phyloP scores from a whole-genome alignment of 2,797 vertebrate species.

The Cryptoprocta ferox region DNA sequence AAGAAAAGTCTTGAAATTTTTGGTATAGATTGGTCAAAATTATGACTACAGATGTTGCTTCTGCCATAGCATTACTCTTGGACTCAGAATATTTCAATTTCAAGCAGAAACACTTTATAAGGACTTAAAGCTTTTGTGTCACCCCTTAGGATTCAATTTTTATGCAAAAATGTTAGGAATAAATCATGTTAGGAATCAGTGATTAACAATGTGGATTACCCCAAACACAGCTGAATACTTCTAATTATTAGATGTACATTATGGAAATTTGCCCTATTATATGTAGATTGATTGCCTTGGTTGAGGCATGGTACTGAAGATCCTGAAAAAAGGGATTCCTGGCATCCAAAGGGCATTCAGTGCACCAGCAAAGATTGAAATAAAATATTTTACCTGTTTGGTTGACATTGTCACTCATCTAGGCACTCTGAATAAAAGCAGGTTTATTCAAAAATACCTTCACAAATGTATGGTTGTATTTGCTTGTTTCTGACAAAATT shows the following conservation, averaged over 20 bases:
- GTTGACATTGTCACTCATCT: conserved; percentile 26
- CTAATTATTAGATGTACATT: conserved; percentile 14
- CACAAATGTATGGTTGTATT: conserved; percentile 21
- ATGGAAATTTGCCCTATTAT: background rate
- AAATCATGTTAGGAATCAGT: background rate
- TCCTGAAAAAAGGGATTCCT: background rate
- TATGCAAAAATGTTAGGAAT: conserved; percentile 34
- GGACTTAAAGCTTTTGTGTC: background rate
- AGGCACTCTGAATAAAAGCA: conserved; percentile 41
- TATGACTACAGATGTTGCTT: conserved; percentile 10
- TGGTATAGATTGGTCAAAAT: conserved; percentile 36
- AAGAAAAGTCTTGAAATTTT: conserved; percentile 30
- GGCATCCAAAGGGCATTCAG: conserved; percentile 27
- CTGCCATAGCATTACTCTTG: background rate
- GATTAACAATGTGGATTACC: conserved; percentile 34
- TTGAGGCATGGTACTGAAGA: conserved; percentile 9
- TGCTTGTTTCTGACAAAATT: conserved; percentile 31
- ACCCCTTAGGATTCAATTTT: conserved; percentile 11
- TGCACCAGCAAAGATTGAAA: background rate
- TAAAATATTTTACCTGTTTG: conserved; percentile 47
- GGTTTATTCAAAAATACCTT: conserved; percentile 38
- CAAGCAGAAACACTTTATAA: conserved; percentile 27
- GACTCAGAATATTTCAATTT: background rate
- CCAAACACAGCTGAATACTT: conserved; percentile 28
- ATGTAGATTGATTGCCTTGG: conserved; percentile 2